Evolutionary conservation across 2,113 vertebrate species (phyloP).

Genomic region (Nicator chloris): DNA sequence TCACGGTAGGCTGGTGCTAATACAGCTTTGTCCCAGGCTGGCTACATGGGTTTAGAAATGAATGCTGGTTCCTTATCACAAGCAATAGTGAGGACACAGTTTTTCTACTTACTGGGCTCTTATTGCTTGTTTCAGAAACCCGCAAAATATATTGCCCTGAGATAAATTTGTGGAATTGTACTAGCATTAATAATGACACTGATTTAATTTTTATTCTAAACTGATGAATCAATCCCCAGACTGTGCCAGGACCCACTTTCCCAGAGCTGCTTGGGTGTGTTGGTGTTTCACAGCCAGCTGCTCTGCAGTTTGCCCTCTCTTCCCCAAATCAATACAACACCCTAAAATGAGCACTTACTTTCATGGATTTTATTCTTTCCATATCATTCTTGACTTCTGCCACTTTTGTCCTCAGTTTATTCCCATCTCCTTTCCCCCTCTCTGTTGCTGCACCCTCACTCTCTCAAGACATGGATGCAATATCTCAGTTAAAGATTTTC

Average conservation of each 20-base stretch:
- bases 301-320: not conserved
- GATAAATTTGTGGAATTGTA: not conserved
- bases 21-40: not conserved
- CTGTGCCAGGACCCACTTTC: not conserved
- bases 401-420: not conserved
- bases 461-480: not conserved
- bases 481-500: not conserved
- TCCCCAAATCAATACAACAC: not conserved
- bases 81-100: not conserved
- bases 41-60: not conserved
- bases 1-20: not conserved
- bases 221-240: not conserved
- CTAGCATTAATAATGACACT: not conserved
- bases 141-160: not conserved
- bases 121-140: not conserved
- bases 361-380: not conserved
- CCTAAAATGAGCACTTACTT: not conserved
- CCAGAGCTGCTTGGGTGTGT: not conserved
- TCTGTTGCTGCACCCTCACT: not conserved
- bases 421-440: not conserved
- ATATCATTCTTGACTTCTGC: not conserved
- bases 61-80: not conserved
- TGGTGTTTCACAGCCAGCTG: not conserved
- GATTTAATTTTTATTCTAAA: not conserved
- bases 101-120: not conserved